Evolutionary conservation across 2,888 invertebrate species (phyloP).

Genomic region (Acanthosepion pharaonis): DNA sequence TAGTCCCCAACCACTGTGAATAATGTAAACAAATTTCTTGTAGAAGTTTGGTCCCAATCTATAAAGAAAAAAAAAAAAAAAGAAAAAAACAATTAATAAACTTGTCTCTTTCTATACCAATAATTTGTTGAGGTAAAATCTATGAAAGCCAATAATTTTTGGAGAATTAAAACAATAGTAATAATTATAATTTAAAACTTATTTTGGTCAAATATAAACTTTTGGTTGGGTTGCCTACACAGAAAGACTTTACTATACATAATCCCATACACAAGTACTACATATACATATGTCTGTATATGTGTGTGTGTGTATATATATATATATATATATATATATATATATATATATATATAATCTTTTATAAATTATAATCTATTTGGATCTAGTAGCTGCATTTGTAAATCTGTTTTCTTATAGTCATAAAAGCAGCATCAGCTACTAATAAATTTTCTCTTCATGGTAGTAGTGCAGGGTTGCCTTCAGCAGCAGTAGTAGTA

Average conservation of each 20-base stretch:
- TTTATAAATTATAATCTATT: slow-evolving; percentile 2
- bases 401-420: neutral
- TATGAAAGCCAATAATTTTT: neutral
- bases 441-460: neutral
- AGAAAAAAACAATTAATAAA: neutral
- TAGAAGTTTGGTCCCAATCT: no score
- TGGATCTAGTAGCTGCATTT: neutral
- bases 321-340: no score
- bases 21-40: no score
- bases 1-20: no score
- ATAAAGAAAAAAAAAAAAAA: neutral
- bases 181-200: neutral
- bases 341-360: neutral
- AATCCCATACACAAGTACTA: neutral
- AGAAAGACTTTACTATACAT: neutral
- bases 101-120: neutral
- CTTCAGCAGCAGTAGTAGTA: neutral
- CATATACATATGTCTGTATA: neutral
- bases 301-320: no score
- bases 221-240: neutral
- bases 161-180: neutral
- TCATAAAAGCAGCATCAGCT: neutral
- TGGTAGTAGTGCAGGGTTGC: neutral
- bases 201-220: neutral
- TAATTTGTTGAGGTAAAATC: neutral